phyloP scores from a whole-genome alignment of 2,113 vertebrate genomes.

The Peromyscus maniculatus region DNA sequence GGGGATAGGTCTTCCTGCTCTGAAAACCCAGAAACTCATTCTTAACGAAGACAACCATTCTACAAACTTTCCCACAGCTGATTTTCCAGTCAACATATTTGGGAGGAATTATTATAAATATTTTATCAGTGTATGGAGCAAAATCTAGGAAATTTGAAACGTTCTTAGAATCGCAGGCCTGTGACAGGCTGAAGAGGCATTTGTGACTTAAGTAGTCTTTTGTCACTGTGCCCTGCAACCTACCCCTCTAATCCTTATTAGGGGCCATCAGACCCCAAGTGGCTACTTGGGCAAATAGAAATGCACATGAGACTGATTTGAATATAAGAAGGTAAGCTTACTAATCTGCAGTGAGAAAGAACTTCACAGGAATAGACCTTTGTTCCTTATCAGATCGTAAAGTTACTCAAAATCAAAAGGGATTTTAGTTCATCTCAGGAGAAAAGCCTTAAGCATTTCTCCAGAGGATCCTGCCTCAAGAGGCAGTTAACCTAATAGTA shows the following conservation, averaged over 20 bases:
- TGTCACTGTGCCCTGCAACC: not conserved
- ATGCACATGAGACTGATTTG: not conserved
- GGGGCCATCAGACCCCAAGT: not conserved
- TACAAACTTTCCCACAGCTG: not conserved
- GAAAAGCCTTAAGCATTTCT: not conserved
- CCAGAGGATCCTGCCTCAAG: not conserved
- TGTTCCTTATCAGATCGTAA: not conserved
- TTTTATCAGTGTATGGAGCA: not conserved
- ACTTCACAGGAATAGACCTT: not conserved
- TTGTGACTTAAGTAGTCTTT: not conserved
- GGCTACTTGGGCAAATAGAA: not conserved
- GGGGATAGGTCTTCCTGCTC: not conserved
- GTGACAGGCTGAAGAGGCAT: not conserved
- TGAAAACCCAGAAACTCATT: not conserved
- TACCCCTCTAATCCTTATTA: not conserved
- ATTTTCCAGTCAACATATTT: not conserved
- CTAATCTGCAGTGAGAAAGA: not conserved
- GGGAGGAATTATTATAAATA: not conserved
- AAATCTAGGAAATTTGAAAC: not conserved
- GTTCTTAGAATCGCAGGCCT: not conserved
- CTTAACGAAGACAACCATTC: not conserved
- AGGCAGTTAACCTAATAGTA: not conserved
- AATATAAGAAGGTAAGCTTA: not conserved
- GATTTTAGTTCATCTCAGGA: conserved; percentile 17
- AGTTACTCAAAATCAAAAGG: not conserved